A percentile compares a stretch with the other conserved stretches of the same genome.
phyloP scores from a whole-genome alignment of 2,113 vertebrate genomes.

The Lophura nycthemera region DNA sequence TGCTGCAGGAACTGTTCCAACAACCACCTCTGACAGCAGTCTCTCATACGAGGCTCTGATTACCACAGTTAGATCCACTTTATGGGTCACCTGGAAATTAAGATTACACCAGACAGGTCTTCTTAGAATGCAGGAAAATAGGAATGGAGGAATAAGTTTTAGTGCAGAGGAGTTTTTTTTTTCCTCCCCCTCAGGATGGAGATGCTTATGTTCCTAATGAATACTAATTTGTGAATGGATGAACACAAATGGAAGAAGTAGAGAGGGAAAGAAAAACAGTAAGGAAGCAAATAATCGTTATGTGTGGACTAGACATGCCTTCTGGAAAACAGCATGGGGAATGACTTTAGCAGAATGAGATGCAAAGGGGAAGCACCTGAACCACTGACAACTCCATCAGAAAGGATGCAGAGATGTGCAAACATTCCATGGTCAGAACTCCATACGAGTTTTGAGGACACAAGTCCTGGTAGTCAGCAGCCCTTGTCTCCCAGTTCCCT shows the following conservation, averaged over 20 bases:
- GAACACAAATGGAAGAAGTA: background rate
- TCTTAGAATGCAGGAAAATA: slow-evolving; percentile 52
- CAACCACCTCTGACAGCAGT: slow-evolving; percentile 42
- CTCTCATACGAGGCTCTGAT: slow-evolving; percentile 21
- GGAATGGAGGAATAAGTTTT: slow-evolving; percentile 38
- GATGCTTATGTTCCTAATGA: slow-evolving; percentile 34
- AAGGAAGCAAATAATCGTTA: background rate
- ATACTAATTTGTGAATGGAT: slow-evolving; percentile 17
- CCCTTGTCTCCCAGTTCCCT: background rate
- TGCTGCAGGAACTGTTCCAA: slow-evolving; percentile 53
- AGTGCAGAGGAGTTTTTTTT: background rate
- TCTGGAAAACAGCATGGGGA: background rate
- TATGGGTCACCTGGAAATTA: slow-evolving; percentile 30
- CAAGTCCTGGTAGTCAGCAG: background rate
- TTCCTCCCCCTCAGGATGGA: background rate
- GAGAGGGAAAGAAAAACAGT: background rate
- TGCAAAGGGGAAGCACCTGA: background rate
- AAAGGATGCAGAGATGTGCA: background rate
- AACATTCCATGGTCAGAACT: background rate
- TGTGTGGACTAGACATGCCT: background rate
- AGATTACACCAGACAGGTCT: slow-evolving; percentile 33
- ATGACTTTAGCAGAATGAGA: background rate
- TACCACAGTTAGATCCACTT: slow-evolving; percentile 32
- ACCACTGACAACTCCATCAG: background rate
- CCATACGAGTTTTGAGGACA: background rate